These are phyloP conservation scores for Oreochromis tanganicae DNA, from an alignment of 2,113 vertebrate genomes.

Conservation along the genomic window DNA sequence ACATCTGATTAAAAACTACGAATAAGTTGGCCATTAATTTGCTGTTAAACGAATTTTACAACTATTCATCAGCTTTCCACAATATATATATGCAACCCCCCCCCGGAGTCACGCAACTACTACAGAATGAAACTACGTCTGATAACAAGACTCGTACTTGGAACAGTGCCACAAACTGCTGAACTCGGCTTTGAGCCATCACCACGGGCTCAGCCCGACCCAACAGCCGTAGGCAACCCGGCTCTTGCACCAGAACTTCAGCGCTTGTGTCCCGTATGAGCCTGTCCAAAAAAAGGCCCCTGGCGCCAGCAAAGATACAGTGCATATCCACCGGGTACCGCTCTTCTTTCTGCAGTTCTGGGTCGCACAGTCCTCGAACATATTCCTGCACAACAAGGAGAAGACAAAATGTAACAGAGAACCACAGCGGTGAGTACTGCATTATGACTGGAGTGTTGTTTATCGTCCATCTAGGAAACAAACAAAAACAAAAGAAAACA, in stretches of 20 bases:
- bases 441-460: not conserved
- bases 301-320: constrained; percentile 89
- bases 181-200: constrained; percentile 91
- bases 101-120: not conserved
- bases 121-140: not conserved
- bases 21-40: not conserved
- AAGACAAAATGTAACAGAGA: not conserved
- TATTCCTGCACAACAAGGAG: constrained; percentile 78
- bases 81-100: not conserved
- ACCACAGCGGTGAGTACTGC: not conserved
- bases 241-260: constrained; percentile 82
- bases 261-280: constrained; percentile 90
- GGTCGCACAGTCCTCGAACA: constrained; percentile 91
- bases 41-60: not conserved
- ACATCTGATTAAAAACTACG: not conserved
- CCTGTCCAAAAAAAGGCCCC: constrained; percentile 84
- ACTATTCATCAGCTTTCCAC: not conserved
- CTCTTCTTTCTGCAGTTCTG: constrained; percentile 87
- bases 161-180: constrained; percentile 92
- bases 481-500: not conserved
- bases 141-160: constrained; percentile 29
- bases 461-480: not conserved
- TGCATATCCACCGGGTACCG: constrained; percentile 94
- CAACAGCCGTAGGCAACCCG: constrained; percentile 79
- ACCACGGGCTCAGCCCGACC: constrained; percentile 88